Conservation (phyloP, 2,888 invertebrate species). For the Sinelater perroti region DNA sequence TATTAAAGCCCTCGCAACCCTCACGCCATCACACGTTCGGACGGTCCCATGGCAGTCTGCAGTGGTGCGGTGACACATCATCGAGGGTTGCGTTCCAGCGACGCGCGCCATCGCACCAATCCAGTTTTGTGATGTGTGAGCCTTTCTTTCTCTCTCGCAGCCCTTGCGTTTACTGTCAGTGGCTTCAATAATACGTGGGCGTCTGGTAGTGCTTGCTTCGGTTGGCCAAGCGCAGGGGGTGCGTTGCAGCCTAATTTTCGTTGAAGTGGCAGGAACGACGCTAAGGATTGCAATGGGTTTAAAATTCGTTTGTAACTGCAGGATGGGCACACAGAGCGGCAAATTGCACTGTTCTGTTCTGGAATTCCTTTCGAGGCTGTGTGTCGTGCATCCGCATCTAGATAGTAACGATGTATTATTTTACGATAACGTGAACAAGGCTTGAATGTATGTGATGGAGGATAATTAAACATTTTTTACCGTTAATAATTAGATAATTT, state of each 20-base stretch:
- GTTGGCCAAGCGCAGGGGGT: conserved; percentile 15
- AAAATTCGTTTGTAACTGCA: conserved; percentile 11
- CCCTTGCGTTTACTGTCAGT: conserved; percentile 16
- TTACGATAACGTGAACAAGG: conserved; percentile 23
- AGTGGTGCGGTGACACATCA: too few species aligned
- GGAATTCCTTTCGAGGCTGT: background rate
- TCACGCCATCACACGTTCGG: conserved; percentile 35
- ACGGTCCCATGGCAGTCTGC: too few species aligned
- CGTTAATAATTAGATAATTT: conserved; percentile 35
- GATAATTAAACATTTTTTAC: conserved; percentile 38
- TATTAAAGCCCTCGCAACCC: conserved; percentile 16
- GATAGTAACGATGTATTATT: conserved; percentile 15
- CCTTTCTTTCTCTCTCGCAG: conserved; percentile 12
- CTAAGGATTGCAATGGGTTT: conserved; percentile 6
- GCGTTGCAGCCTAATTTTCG: conserved; percentile 19
- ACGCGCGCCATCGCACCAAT: conserved; percentile 15
- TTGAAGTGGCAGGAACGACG: conserved; percentile 6
- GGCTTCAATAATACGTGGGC: background rate
- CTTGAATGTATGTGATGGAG: conserved; percentile 38
- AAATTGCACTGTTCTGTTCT: too few species aligned
- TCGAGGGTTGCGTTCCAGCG: background rate
- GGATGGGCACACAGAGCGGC: background rate
- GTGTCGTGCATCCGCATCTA: background rate
- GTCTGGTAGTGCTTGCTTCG: background rate
- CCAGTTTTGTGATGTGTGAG: conserved; percentile 30